phyloP scores from a whole-genome alignment of 2,888 invertebrate genomes.

The Antheraea yamamai region DNA sequence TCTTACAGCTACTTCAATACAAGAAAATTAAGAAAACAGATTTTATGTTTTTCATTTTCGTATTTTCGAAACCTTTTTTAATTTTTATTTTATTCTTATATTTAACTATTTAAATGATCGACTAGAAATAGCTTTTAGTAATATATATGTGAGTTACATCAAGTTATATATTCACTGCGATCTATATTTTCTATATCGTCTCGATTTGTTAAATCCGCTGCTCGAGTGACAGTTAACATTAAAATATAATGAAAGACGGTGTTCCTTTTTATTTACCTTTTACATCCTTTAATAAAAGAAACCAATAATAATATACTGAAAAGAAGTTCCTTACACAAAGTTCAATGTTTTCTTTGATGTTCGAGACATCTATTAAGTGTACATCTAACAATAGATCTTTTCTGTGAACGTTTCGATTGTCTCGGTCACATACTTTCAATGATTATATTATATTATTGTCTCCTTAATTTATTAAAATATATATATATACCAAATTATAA shows the following conservation, averaged over 20 bases:
- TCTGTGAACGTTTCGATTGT: constrained; percentile 52
- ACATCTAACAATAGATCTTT: constrained; percentile 50
- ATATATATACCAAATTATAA: not conserved
- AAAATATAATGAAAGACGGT: constrained; percentile 27
- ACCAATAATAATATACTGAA: constrained; percentile 49
- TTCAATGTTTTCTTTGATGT: constrained; percentile 51
- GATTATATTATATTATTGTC: constrained; percentile 27
- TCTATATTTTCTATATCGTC: constrained; percentile 9
- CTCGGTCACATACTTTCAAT: constrained; percentile 49
- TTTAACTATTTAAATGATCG: no score
- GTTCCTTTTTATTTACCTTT: constrained; percentile 33
- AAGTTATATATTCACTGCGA: not conserved
- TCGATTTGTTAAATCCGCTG: constrained; percentile 21
- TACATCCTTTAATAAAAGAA: constrained; percentile 47
- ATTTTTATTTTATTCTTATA: no score
- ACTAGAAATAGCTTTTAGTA: not conserved
- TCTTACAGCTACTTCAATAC: no score
- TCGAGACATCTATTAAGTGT: constrained; percentile 49
- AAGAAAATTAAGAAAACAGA: no score
- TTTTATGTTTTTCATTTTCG: no score
- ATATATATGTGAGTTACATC: not conserved
- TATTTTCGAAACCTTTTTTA: no score
- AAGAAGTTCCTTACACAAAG: constrained; percentile 46
- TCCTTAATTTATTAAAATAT: not conserved
- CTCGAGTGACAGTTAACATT: constrained; percentile 27